Conservation (phyloP, 2,113 vertebrate species). For the Ptychochromis oligacanthus region DNA sequence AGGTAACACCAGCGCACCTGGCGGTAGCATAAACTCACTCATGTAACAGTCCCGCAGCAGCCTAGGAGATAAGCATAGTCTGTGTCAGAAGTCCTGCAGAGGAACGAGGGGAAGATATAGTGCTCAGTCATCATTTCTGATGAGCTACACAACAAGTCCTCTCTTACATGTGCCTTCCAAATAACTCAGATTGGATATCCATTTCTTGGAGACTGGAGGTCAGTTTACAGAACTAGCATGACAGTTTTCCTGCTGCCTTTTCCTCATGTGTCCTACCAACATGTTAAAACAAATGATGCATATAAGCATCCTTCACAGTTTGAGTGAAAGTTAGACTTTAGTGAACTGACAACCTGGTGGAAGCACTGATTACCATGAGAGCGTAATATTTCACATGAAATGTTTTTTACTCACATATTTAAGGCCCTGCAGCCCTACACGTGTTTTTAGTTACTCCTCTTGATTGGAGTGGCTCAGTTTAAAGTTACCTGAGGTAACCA, state of each 20-base stretch:
- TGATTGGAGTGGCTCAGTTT: neutral
- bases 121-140: neutral
- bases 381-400: neutral
- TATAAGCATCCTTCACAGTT: neutral
- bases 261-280: neutral
- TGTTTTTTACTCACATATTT: neutral
- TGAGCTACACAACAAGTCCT: neutral
- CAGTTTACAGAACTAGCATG: neutral
- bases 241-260: neutral
- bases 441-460: neutral
- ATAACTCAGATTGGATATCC: neutral
- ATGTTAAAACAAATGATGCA: neutral
- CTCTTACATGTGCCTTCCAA: neutral
- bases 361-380: neutral
- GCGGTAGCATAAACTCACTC: neutral
- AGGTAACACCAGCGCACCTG: neutral
- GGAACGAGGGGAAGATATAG: neutral
- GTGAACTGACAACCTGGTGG: neutral
- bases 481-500: neutral
- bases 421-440: neutral
- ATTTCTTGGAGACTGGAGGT: neutral
- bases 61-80: neutral
- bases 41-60: neutral
- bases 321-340: neutral
- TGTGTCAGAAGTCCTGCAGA: neutral